These are phyloP conservation scores for Terebella lapidaria DNA, from an alignment of 2,888 invertebrate genomes.

Conservation along the genomic window DNA sequence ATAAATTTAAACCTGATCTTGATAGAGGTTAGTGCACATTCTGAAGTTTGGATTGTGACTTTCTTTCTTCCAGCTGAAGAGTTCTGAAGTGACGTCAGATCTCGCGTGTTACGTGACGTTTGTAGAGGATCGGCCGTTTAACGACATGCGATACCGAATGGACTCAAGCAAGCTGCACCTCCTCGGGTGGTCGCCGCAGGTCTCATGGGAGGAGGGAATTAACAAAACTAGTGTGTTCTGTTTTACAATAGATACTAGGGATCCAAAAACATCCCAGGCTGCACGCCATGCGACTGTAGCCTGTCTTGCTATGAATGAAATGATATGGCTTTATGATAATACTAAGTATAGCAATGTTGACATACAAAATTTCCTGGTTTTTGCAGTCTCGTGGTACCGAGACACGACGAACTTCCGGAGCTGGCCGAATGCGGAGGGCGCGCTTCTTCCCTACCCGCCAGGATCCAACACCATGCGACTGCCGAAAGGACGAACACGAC, in stretches of 20 bases:
- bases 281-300: too few relatives aligned
- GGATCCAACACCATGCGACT: slow-evolving; percentile 24
- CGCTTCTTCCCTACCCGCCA: slow-evolving; percentile 25
- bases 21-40: too few relatives aligned
- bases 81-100: slow-evolving; percentile 3
- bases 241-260: too few relatives aligned
- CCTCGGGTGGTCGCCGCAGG: slow-evolving; percentile 30
- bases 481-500: neutral
- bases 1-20: too few relatives aligned
- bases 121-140: slow-evolving; percentile 28
- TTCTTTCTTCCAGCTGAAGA: too few relatives aligned
- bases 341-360: neutral
- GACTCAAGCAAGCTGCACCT: slow-evolving; percentile 29
- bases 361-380: neutral
- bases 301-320: too few relatives aligned
- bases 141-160: slow-evolving; percentile 31
- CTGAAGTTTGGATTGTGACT: too few relatives aligned
- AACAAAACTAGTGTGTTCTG: slow-evolving; percentile 26
- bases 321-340: too few relatives aligned
- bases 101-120: slow-evolving; percentile 19
- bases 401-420: slow-evolving; percentile 20
- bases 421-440: slow-evolving; percentile 25
- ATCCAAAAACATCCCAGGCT: too few relatives aligned
- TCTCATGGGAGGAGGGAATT: slow-evolving; percentile 32
- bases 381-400: slow-evolving; percentile 30